A percentile compares a stretch with the other conserved stretches of the same genome.
These are phyloP conservation scores for Perizoma affinitatum DNA, from an alignment of 2,888 invertebrate species.

Conservation along the genomic window DNA sequence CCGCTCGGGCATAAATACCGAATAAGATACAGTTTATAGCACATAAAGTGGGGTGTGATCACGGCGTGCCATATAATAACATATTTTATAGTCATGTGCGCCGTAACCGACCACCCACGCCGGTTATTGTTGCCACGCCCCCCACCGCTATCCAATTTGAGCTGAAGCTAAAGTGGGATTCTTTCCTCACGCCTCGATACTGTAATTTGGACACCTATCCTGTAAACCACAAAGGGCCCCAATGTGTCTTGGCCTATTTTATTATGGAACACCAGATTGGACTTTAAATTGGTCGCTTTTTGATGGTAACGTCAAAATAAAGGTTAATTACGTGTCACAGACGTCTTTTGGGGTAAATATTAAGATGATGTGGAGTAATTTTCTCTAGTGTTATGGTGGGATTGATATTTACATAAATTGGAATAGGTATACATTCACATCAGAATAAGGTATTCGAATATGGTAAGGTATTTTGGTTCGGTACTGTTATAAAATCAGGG, in stretches of 20 bases:
- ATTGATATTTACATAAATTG: too few species aligned
- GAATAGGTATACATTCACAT: too few species aligned
- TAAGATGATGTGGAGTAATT: conserved; percentile 41
- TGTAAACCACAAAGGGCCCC: conserved; percentile 28
- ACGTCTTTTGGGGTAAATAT: conserved; percentile 49
- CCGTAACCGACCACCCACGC: conserved; percentile 71
- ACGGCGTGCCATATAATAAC: conserved; percentile 58
- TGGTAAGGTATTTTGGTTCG: too few species aligned
- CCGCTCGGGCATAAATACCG: conserved; percentile 34
- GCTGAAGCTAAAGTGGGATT: conserved; percentile 45
- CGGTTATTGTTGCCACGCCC: conserved; percentile 69
- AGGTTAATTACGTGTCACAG: conserved; percentile 48
- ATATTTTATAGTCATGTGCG: conserved; percentile 65
- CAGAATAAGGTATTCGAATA: too few species aligned
- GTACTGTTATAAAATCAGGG: too few species aligned
- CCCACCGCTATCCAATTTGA: conserved; percentile 69
- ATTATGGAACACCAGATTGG: conserved; percentile 28
- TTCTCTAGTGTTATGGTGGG: conserved; percentile 39
- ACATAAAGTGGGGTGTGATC: conserved; percentile 71
- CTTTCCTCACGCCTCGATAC: conserved; percentile 33
- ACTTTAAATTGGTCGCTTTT: conserved; percentile 28
- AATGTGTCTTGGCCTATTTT: conserved; percentile 34
- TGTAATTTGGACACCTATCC: conserved; percentile 63
- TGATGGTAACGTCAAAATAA: conserved; percentile 40
- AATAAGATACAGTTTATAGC: conserved; percentile 48